phyloP scores from a whole-genome alignment of 2,888 invertebrate species.

The Drosophila parthenogenetica region DNA sequence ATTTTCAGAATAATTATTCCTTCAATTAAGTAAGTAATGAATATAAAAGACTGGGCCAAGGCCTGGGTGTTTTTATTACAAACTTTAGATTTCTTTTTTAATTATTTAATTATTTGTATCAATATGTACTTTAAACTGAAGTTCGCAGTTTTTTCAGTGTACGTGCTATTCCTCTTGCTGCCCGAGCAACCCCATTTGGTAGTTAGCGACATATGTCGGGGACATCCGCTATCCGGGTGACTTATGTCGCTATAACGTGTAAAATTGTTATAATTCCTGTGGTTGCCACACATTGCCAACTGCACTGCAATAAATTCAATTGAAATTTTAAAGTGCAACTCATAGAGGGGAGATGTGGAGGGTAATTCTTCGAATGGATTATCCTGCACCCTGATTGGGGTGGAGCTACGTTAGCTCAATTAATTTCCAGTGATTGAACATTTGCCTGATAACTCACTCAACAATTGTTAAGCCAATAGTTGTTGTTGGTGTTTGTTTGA shows the following conservation, averaged over 20 bases:
- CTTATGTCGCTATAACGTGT: constrained; percentile 83
- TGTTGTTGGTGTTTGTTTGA: constrained; percentile 1
- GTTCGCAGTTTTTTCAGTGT: too few species aligned
- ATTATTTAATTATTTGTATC: too few species aligned
- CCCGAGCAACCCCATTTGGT: constrained; percentile 51
- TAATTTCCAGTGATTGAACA: constrained; percentile 76
- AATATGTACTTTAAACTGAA: too few species aligned
- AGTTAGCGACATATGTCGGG: constrained; percentile 80
- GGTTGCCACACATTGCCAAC: constrained; percentile 65
- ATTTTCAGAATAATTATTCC: too few species aligned
- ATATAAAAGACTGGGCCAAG: too few species aligned
- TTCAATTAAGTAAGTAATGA: too few species aligned
- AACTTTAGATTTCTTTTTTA: too few species aligned
- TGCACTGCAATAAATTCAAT: constrained; percentile 67
- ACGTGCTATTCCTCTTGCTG: background rate
- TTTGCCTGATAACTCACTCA: constrained; percentile 57
- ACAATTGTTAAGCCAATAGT: background rate
- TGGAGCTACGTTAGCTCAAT: constrained; percentile 63
- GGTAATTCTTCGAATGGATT: constrained; percentile 16
- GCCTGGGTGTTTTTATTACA: too few species aligned
- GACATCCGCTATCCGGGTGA: constrained; percentile 73
- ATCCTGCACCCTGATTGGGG: constrained; percentile 18
- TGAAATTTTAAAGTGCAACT: constrained; percentile 57
- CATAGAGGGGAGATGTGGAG: background rate
- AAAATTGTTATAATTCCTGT: constrained; percentile 83